A percentile compares a stretch with the other conserved stretches of the same genome.
These are phyloP conservation scores for Hesperia comma DNA, from an alignment of 2,888 invertebrate genomes.

Conservation along the genomic window DNA sequence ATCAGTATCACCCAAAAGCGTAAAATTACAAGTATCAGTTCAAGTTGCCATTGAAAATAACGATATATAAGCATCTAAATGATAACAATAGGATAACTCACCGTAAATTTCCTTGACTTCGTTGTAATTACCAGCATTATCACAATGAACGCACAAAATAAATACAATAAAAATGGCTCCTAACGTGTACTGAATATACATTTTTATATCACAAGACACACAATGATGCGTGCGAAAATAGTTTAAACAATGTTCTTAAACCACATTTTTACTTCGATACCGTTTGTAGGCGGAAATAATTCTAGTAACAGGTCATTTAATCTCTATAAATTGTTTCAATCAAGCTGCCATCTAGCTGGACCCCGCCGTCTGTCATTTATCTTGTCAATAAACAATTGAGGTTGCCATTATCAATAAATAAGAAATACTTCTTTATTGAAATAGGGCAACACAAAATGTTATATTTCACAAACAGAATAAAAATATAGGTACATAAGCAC, in stretches of 20 bases:
- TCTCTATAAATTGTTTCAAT: constrained; percentile 66
- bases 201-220: constrained; percentile 69
- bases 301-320: constrained; percentile 66
- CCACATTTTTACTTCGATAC: constrained; percentile 75
- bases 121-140: constrained; percentile 79
- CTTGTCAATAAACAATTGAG: constrained; percentile 82
- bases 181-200: constrained; percentile 78
- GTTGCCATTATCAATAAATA: constrained; percentile 53
- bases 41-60: not conserved
- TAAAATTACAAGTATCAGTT: constrained; percentile 7
- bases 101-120: constrained; percentile 79
- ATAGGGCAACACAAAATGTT: not conserved
- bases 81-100: constrained; percentile 54
- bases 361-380: constrained; percentile 80
- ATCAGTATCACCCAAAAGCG: constrained; percentile 38
- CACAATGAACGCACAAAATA: constrained; percentile 84
- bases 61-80: constrained; percentile 11
- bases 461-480: constrained; percentile 4
- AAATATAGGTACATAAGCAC: too few relatives aligned
- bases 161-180: constrained; percentile 84
- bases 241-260: constrained; percentile 68
- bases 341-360: constrained; percentile 72
- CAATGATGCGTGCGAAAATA: constrained; percentile 65
- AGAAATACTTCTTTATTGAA: not conserved
- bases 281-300: constrained; percentile 65